Conservation (phyloP, 2,797 vertebrate species). For the Malacoraja senta region DNA sequence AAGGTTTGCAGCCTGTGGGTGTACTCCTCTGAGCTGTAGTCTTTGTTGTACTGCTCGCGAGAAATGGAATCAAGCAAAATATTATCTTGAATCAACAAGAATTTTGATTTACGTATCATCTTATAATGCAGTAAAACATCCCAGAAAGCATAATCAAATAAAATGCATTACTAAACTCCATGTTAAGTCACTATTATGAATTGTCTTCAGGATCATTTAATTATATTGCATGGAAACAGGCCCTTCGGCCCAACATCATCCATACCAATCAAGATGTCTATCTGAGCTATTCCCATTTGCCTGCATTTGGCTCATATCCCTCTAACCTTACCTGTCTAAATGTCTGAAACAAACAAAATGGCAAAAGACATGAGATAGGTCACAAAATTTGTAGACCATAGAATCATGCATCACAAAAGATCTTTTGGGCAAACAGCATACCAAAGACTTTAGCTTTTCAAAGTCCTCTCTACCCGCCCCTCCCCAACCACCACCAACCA, state of each 20-base stretch:
- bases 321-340: too few species aligned
- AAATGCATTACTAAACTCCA: neutral
- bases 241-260: too few species aligned
- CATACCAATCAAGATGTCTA: too few species aligned
- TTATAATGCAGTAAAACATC: neutral
- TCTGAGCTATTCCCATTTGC: too few species aligned
- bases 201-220: too few species aligned
- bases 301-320: too few species aligned
- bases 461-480: neutral
- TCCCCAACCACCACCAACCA: too few species aligned
- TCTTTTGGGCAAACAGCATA: neutral
- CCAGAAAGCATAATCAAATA: neutral
- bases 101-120: neutral
- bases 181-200: too few species aligned
- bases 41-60: conserved; percentile 48
- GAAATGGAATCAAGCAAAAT: conserved; percentile 6
- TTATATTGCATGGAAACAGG: too few species aligned
- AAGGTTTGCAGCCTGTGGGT: conserved; percentile 50
- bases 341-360: too few species aligned
- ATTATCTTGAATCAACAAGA: neutral
- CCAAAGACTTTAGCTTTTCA: neutral
- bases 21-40: conserved; percentile 47
- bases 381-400: neutral
- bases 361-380: neutral
- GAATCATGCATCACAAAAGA: neutral